Percentiles rank a stretch among this genome's conserved stretches.
phyloP scores from a whole-genome alignment of 2,888 invertebrate genomes.

The Archips xylosteana region DNA sequence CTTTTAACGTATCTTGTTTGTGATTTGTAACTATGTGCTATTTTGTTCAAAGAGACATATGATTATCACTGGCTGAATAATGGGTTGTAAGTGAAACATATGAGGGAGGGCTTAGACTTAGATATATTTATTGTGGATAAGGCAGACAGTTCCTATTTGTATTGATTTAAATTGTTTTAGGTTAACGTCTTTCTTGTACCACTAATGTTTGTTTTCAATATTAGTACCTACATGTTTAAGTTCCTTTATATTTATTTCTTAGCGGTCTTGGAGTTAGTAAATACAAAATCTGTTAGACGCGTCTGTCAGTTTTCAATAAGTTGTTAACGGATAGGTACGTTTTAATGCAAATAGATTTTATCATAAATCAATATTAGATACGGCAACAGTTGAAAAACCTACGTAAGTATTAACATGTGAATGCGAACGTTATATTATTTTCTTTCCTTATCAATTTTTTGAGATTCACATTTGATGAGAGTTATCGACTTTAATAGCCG shows the following conservation, averaged over 20 bases:
- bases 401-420: neutral
- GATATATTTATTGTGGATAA: neutral
- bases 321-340: neutral
- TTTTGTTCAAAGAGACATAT: neutral
- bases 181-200: neutral
- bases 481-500: too few species aligned
- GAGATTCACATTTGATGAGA: neutral
- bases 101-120: neutral
- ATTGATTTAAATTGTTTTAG: neutral
- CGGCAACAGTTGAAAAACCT: neutral
- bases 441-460: neutral
- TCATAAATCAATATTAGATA: conserved; percentile 9
- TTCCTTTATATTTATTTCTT: neutral
- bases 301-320: neutral
- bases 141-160: neutral
- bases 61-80: neutral
- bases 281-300: neutral
- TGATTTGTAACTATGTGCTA: conserved; percentile 12
- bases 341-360: neutral
- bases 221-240: neutral
- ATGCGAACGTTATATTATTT: neutral
- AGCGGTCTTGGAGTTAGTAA: neutral
- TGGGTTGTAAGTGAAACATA: neutral
- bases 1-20: conserved; percentile 20
- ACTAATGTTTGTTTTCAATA: neutral